A percentile compares a stretch with the other conserved stretches of the same genome.
Evolutionary conservation across 2,888 invertebrate species (phyloP).

Genomic region (Athalia cordata): DNA sequence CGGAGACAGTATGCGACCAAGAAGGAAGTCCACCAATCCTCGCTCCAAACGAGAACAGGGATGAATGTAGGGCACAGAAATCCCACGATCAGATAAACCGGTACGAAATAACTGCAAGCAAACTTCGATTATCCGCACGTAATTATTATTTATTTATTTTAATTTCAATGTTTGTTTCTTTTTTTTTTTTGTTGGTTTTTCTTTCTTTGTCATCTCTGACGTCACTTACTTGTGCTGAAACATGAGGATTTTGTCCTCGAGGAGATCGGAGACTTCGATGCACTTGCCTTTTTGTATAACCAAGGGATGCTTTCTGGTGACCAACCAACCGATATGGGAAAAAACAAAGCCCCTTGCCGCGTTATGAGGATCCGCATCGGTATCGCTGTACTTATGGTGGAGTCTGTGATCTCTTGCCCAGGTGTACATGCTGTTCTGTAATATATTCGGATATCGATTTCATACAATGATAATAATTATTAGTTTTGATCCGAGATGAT

Average conservation of each 20-base stretch:
- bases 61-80: conserved; percentile 79
- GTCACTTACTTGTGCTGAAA: conserved; percentile 84
- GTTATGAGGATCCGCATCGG: conserved; percentile 88
- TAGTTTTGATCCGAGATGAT: background rate
- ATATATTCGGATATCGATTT: background rate
- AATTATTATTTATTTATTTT: conserved; percentile 11
- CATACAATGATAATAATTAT: background rate
- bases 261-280: conserved; percentile 86
- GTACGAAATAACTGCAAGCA: conserved; percentile 80
- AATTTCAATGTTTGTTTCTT: background rate
- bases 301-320: conserved; percentile 28
- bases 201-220: background rate
- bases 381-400: conserved; percentile 87
- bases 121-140: conserved; percentile 21
- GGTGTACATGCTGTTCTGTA: conserved; percentile 65
- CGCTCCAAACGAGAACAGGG: conserved; percentile 83
- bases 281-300: conserved; percentile 69
- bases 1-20: conserved; percentile 79
- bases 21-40: conserved; percentile 78
- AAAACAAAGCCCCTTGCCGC: conserved; percentile 78
- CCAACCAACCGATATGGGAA: conserved; percentile 29
- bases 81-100: conserved; percentile 77
- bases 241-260: conserved; percentile 82
- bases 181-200: background rate
- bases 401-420: conserved; percentile 89